A percentile compares a stretch with the other conserved stretches of the same genome.
These are phyloP conservation scores for Darevskia nairensis DNA, from an alignment of 2,797 vertebrate genomes.

Conservation along the genomic window DNA sequence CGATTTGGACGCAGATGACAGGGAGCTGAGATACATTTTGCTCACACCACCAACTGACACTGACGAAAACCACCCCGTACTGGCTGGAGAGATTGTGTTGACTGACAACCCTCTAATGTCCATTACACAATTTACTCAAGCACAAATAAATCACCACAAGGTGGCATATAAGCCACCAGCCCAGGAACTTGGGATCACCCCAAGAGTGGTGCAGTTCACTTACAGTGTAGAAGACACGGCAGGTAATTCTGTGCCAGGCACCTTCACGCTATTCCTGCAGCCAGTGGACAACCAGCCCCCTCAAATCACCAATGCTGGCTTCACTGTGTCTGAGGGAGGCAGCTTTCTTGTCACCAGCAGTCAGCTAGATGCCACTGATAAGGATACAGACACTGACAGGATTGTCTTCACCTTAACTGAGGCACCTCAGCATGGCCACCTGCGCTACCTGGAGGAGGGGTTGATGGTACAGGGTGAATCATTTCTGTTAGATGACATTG, in stretches of 20 bases:
- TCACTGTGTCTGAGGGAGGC: slow-evolving; percentile 82
- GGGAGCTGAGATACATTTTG: slow-evolving; percentile 86
- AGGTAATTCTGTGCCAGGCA: slow-evolving; percentile 83
- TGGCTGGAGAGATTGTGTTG: slow-evolving; percentile 84
- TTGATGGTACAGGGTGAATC: slow-evolving; percentile 80
- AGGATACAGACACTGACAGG: slow-evolving; percentile 84
- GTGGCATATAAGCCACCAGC: slow-evolving; percentile 87
- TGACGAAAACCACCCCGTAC: slow-evolving; percentile 84
- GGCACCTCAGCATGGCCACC: slow-evolving; percentile 79
- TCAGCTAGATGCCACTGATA: slow-evolving; percentile 86
- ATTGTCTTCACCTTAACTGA: slow-evolving; percentile 85
- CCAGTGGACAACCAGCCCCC: slow-evolving; percentile 89
- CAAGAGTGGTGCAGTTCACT: slow-evolving; percentile 87
- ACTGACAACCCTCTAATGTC: slow-evolving; percentile 80
- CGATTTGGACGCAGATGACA: slow-evolving; percentile 88
- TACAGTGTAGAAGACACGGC: slow-evolving; percentile 87
- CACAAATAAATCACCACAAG: slow-evolving; percentile 90
- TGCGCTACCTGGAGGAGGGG: slow-evolving; percentile 82
- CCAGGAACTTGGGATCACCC: slow-evolving; percentile 86
- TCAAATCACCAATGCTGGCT: slow-evolving; percentile 85
- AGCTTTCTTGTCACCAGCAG: slow-evolving; percentile 81
- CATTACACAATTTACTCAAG: slow-evolving; percentile 87
- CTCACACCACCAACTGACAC: slow-evolving; percentile 83
- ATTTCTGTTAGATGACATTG: slow-evolving; percentile 84
- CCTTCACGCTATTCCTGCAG: slow-evolving; percentile 89